Evolutionary conservation across 1,140 invertebrate species (phyloP).

Genomic region (Pseudomyrmex cubaensis): DNA sequence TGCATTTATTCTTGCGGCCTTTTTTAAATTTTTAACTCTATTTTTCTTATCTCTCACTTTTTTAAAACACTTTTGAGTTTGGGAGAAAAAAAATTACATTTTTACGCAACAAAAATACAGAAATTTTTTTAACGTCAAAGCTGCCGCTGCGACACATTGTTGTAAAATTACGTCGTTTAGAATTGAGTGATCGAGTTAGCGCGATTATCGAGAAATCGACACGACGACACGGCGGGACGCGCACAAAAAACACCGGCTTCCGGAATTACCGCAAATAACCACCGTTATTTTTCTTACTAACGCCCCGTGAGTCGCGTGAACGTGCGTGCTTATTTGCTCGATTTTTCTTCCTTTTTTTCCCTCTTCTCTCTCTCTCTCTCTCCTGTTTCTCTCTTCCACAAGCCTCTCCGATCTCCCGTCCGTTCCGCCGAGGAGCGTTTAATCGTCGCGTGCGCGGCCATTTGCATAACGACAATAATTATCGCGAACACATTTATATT

Average conservation of each 20-base stretch:
- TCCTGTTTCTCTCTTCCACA: neutral
- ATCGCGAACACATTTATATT: slow-evolving; percentile 45
- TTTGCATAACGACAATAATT: slow-evolving; percentile 57
- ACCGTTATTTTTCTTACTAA: slow-evolving; percentile 60
- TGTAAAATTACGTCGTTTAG: neutral
- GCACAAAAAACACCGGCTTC: slow-evolving; percentile 52
- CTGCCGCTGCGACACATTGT: neutral
- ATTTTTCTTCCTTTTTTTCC: slow-evolving; percentile 19
- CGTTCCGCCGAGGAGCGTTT: slow-evolving; percentile 34
- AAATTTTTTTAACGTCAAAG: neutral
- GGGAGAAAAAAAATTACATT: too few species aligned
- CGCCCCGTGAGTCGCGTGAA: slow-evolving; percentile 38
- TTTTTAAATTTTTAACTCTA: too few species aligned
- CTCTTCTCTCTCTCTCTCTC: neutral
- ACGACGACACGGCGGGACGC: slow-evolving; percentile 41
- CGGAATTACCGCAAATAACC: slow-evolving; percentile 61
- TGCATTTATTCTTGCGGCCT: too few species aligned
- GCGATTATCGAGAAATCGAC: slow-evolving; percentile 40
- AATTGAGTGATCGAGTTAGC: slow-evolving; percentile 56
- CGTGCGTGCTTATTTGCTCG: slow-evolving; percentile 47
- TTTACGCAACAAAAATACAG: neutral
- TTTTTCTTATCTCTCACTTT: too few species aligned
- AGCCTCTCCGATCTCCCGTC: neutral
- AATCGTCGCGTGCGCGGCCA: slow-evolving; percentile 24
- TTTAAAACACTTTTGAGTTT: too few species aligned